Evolutionary conservation across 2,113 vertebrate genomes (phyloP).

Genomic region (Gymnobelideus leadbeateri): DNA sequence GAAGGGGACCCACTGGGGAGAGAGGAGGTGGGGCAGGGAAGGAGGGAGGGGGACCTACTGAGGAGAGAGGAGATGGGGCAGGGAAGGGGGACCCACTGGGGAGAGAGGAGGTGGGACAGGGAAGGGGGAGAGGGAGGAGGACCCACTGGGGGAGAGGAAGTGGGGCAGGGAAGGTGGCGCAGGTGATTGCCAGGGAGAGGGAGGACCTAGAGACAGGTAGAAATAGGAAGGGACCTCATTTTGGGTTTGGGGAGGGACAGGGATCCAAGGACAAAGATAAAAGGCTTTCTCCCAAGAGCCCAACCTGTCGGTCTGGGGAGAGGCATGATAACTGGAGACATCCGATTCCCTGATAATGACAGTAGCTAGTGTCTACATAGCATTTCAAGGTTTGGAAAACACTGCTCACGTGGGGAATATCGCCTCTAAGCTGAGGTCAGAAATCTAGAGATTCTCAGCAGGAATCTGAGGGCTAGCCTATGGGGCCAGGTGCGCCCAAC

Average conservation of each 20-base stretch:
- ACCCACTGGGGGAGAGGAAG: background rate
- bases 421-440: background rate
- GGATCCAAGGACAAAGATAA: background rate
- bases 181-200: accelerated
- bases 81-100: conserved; percentile 89
- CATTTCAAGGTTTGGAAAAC: background rate
- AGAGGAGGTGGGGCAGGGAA: conserved; percentile 82
- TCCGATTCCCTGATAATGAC: background rate
- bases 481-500: no score
- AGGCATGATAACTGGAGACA: no score
- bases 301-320: background rate
- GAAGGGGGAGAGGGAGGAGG: conserved; percentile 61
- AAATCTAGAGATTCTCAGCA: background rate
- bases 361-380: background rate
- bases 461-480: no score
- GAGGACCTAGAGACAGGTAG: background rate
- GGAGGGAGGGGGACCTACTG: conserved; percentile 82
- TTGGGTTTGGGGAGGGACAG: background rate
- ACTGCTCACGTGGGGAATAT: background rate
- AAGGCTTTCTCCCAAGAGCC: background rate
- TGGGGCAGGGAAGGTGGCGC: conserved; percentile 89
- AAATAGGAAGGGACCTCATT: background rate
- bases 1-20: background rate
- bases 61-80: conserved; percentile 95
- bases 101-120: conserved; percentile 49